Evolutionary conservation across 2,888 invertebrate genomes (phyloP), one percentile per base, ranked within the genome.

Genomic region (Cryptophagus acutangulus): DNA sequence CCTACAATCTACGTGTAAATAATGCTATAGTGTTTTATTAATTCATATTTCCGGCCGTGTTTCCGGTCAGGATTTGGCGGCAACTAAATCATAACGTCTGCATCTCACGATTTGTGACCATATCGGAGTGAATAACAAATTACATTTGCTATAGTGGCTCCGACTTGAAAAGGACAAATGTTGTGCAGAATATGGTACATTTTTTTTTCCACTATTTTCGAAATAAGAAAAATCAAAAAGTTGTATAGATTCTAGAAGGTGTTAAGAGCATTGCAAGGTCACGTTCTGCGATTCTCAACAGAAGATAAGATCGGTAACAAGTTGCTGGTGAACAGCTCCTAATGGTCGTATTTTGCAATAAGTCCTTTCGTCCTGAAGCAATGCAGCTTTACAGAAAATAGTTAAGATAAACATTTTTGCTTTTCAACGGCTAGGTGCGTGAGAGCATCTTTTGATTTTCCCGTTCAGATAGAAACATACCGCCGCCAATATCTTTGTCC

Each of bases 191-290:
- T n/a, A n/a, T n/a, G n/a, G n/a, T n/a, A n/a, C n/a, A n/a, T n/a
- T n/a, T n/a, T n/a, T n/a, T n/a, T n/a, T n/a, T n/a, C n/a, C n/a
- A n/a, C n/a, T n/a, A n/a, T n/a, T n/a, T n/a, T n/a, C n/a, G n/a
- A n/a, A n/a, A n/a, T n/a, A 33, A 33, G 33, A 43, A 52, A 49
- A 51, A 49, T 43, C 40, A 46, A 48, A 49, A 34, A 30, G 37
- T 29, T 43, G 42, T 49, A 45, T 51, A 52, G 62, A 62, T 63
- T 57, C 56, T 43, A 43, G 45, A 52, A 65, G 64, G 65, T 66
- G 65, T 65, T 63, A 63, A 62, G 62, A 63, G 54, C 59, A 59
- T 58, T 48, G 66, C 65, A 65, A 66, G 66, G 66, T 67, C 67
- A 67, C 67, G 66, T 67, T 66, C 57, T 58, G 59, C 61, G 65